These are phyloP conservation scores for Dryobotodes eremita DNA, from an alignment of 2,888 invertebrate species.

Conservation along the genomic window DNA sequence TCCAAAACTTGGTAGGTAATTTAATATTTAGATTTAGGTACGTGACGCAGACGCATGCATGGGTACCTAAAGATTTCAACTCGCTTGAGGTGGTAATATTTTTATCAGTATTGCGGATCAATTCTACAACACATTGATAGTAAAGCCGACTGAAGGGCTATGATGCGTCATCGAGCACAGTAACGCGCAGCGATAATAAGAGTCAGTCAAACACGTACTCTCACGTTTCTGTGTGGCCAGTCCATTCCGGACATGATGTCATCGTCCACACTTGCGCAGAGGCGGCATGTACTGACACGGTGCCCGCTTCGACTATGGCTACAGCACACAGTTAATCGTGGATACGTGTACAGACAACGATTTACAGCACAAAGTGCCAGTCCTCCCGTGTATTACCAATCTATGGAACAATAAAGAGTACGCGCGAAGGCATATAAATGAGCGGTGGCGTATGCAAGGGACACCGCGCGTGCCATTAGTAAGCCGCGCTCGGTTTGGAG, in stretches of 20 bases:
- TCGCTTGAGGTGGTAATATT: constrained; percentile 30
- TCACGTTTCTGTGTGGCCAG: constrained; percentile 87
- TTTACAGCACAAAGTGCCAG: constrained; percentile 90
- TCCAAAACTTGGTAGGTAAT: background rate
- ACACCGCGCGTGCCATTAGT: constrained; percentile 88
- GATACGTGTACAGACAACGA: constrained; percentile 89
- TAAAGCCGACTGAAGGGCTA: constrained; percentile 69
- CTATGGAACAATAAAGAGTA: constrained; percentile 90
- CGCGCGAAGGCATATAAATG: constrained; percentile 87
- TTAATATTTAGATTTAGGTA: background rate
- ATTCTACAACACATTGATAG: constrained; percentile 58
- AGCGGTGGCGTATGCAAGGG: constrained; percentile 86
- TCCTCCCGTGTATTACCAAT: constrained; percentile 90
- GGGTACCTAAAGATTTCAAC: background rate
- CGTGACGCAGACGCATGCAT: no score
- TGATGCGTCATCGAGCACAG: constrained; percentile 82
- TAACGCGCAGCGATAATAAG: constrained; percentile 77
- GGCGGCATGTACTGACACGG: constrained; percentile 85
- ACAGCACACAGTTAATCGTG: constrained; percentile 88
- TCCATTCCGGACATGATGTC: constrained; percentile 89
- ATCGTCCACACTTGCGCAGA: constrained; percentile 82
- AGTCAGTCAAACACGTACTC: constrained; percentile 81
- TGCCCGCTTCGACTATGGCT: constrained; percentile 77
- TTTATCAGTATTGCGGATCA: constrained; percentile 55
- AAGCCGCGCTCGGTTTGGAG: constrained; percentile 86